Percentiles rank a stretch among this genome's conserved stretches.
These are phyloP conservation scores for Elegia similella DNA, from an alignment of 2,888 invertebrate genomes.

Conservation along the genomic window DNA sequence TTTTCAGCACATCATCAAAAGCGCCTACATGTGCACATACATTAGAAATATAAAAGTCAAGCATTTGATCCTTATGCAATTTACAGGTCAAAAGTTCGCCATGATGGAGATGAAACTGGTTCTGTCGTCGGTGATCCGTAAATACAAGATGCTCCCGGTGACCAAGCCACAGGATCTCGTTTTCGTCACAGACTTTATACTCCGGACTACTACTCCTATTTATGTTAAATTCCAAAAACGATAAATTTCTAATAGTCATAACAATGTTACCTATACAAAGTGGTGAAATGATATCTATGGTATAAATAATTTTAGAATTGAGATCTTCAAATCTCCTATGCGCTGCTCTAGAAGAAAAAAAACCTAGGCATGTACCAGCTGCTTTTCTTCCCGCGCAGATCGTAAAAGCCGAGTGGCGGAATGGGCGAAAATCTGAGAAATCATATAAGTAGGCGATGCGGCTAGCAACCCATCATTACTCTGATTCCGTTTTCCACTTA, in stretches of 20 bases:
- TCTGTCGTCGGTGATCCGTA: conserved; percentile 71
- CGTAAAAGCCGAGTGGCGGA: no score
- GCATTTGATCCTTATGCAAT: not conserved
- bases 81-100: conserved; percentile 83
- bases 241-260: not conserved
- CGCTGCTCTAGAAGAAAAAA: no score
- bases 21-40: not conserved
- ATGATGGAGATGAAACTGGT: conserved; percentile 82
- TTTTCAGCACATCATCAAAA: not conserved
- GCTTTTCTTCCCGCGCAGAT: no score
- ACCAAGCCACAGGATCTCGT: conserved; percentile 65
- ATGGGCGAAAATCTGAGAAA: no score
- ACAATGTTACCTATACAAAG: no score
- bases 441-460: no score
- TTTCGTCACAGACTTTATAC: conserved; percentile 58
- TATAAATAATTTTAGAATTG: no score
- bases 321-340: no score
- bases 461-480: no score
- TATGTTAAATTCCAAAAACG: conserved; percentile 53
- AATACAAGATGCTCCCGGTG: conserved; percentile 69
- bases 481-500: no score
- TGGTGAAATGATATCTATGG: no score
- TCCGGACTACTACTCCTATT: conserved; percentile 60
- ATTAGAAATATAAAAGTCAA: not conserved
- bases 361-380: no score